phyloP scores from a whole-genome alignment of 92 coral and sea anemone genomes.

The Blastomussa wellsi region DNA sequence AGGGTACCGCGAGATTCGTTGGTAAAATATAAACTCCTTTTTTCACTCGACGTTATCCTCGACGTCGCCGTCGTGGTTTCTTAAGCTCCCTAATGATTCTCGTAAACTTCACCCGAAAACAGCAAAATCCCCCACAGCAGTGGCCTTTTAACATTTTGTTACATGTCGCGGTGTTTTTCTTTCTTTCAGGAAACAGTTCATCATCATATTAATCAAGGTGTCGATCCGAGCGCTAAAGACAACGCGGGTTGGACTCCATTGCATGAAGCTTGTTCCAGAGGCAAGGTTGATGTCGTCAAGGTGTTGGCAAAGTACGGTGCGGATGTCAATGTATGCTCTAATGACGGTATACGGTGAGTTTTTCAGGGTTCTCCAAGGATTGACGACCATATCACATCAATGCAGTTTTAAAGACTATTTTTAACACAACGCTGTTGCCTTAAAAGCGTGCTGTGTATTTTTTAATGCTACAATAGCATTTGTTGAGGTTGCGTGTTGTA shows the following conservation, averaged over 20 bases:
- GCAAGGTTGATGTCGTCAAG: conserved; percentile 89
- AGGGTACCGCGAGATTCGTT: too few relatives aligned
- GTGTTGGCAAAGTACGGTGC: conserved; percentile 93
- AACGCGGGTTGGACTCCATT: conserved; percentile 99
- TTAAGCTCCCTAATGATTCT: too few relatives aligned
- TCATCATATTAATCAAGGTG: conserved; percentile 88
- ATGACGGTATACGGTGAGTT: conserved; percentile 94
- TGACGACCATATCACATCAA: not conserved
- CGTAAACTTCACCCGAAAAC: too few relatives aligned
- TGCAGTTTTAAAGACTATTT: not conserved
- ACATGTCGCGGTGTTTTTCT: not conserved
- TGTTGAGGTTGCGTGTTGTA: not conserved
- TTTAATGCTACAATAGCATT: not conserved
- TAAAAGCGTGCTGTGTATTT: not conserved
- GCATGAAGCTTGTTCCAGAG: conserved; percentile 99
- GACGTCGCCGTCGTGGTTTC: too few relatives aligned
- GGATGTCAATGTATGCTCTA: conserved; percentile 89
- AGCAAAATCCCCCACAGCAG: too few relatives aligned
- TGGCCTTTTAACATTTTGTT: too few relatives aligned
- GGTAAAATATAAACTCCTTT: too few relatives aligned
- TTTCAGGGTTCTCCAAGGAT: not conserved
- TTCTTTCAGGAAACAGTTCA: conserved; percentile 83
- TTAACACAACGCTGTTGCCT: not conserved
- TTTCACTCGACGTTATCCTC: too few relatives aligned
- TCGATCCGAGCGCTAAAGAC: conserved; percentile 93